Evolutionary conservation across 2,113 vertebrate genomes (phyloP).

Genomic region (Chionomys nivalis): DNA sequence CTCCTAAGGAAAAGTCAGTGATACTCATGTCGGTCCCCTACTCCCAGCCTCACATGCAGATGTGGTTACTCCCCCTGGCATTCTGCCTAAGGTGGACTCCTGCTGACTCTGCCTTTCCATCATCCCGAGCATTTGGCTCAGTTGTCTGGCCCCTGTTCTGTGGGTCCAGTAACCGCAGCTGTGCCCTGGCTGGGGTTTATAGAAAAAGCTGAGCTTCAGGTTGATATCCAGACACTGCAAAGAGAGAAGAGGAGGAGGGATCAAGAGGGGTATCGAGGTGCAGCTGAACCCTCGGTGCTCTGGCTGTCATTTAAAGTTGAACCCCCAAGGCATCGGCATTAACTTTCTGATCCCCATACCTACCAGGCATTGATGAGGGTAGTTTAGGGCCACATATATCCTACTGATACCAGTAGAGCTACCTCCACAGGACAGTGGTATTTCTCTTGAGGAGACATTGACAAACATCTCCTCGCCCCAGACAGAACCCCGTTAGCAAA

Average conservation of each 20-base stretch:
- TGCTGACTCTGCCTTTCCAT: accelerated
- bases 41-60: accelerated
- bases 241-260: not conserved
- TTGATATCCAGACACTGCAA: too few species aligned
- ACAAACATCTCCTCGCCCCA: not conserved
- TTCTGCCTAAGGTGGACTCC: not conserved
- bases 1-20: not conserved
- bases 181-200: not conserved
- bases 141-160: not conserved
- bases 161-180: not conserved
- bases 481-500: not conserved
- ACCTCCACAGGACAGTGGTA: accelerated
- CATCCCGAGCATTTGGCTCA: not conserved
- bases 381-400: not conserved
- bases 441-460: not conserved
- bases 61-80: not conserved
- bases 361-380: accelerated
- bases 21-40: accelerated
- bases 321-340: not conserved
- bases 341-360: not conserved
- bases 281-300: not conserved
- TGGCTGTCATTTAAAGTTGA: accelerated
- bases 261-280: accelerated
- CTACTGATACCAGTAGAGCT: not conserved
- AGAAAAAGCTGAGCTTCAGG: not conserved